Conservation (phyloP, 2,888 invertebrate genomes). For the Rhingia rostrata region DNA sequence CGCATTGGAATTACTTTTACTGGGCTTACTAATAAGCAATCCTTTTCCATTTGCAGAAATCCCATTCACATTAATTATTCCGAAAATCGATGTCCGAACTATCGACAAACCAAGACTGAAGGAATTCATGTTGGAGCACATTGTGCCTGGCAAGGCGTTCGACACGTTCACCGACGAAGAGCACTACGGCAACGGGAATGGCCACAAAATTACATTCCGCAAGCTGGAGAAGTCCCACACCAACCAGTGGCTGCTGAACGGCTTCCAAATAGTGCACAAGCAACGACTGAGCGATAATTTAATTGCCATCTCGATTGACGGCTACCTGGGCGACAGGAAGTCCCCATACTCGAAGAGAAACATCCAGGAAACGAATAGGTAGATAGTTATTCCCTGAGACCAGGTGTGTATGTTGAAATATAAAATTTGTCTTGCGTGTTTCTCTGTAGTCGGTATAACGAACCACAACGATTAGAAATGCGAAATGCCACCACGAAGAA, state of each 20-base stretch:
- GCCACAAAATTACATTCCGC: constrained; percentile 83
- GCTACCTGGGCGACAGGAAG: constrained; percentile 82
- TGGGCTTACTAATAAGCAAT: background rate
- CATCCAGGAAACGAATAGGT: constrained; percentile 83
- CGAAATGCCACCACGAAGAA: constrained; percentile 81
- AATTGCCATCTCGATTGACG: constrained; percentile 82
- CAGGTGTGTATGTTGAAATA: background rate
- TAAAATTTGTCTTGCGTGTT: background rate
- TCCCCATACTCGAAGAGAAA: constrained; percentile 82
- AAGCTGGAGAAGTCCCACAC: constrained; percentile 82
- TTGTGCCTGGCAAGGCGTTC: constrained; percentile 85
- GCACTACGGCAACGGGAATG: constrained; percentile 82
- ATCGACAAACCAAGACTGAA: constrained; percentile 84
- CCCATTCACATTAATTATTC: constrained; percentile 86
- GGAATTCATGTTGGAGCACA: constrained; percentile 85
- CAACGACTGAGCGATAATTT: constrained; percentile 81
- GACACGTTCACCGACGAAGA: constrained; percentile 83
- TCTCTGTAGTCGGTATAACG: constrained; percentile 80
- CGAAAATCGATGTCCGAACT: constrained; percentile 84
- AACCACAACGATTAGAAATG: constrained; percentile 82
- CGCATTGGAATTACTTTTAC: background rate
- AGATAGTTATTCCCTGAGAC: constrained; percentile 76
- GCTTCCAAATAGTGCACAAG: constrained; percentile 81
- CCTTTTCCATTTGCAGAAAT: constrained; percentile 82
- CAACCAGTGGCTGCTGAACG: constrained; percentile 82